Evolutionary conservation across 2,888 invertebrate genomes (phyloP).

Genomic region (Chrysomela aeneicollis): DNA sequence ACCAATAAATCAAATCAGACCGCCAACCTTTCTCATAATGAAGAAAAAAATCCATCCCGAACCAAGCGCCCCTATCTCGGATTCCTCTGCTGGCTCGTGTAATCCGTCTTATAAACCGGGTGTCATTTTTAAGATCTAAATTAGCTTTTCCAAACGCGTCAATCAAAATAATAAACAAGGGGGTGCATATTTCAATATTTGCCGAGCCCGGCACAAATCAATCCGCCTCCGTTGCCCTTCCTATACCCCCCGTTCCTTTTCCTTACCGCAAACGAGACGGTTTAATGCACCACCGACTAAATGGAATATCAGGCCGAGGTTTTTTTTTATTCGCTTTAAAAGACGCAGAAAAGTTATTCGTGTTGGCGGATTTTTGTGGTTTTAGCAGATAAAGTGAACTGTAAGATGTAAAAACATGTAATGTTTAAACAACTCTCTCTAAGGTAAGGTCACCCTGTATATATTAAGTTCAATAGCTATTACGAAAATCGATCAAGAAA

Average conservation of each 20-base stretch:
- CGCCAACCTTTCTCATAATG: conserved; percentile 16
- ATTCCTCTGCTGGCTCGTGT: conserved; percentile 17
- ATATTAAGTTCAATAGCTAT: too few relatives aligned
- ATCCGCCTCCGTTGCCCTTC: conserved; percentile 45
- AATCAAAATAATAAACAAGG: conserved; percentile 60
- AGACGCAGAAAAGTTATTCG: too few relatives aligned
- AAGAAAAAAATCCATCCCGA: conserved; percentile 2
- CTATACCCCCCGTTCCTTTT: too few relatives aligned
- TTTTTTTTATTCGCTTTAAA: too few relatives aligned
- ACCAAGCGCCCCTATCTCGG: neutral
- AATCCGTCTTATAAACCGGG: conserved; percentile 39
- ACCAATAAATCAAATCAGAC: conserved; percentile 22
- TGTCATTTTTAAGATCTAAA: conserved; percentile 48
- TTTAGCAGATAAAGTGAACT: too few relatives aligned
- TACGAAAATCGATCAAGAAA: too few relatives aligned
- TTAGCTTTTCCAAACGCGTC: conserved; percentile 56
- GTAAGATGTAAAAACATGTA: too few relatives aligned
- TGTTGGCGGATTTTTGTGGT: too few relatives aligned
- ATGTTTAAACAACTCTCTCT: too few relatives aligned
- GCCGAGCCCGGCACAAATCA: conserved; percentile 55
- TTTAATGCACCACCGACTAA: conserved; percentile 22
- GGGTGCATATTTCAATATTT: conserved; percentile 62
- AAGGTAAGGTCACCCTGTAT: too few relatives aligned
- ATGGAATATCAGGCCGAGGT: conserved; percentile 30
- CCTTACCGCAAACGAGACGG: too few relatives aligned